Conservation (phyloP, 2,888 invertebrate genomes). For the Andrena camellia region DNA sequence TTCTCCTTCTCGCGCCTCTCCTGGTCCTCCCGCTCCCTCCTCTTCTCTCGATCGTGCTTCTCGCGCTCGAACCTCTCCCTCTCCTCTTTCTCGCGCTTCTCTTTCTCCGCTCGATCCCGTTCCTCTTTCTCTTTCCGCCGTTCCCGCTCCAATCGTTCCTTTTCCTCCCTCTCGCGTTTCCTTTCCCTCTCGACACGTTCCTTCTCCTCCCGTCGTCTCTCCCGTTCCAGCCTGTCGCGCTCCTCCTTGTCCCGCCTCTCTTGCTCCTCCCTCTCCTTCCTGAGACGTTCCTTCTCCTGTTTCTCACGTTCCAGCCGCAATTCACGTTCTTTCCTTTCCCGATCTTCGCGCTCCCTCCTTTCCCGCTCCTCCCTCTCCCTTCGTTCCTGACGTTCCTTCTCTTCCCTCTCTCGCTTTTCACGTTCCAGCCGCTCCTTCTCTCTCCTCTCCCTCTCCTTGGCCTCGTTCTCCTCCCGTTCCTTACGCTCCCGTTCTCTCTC, state of each 20-base stretch:
- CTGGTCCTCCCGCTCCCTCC: constrained; percentile 83
- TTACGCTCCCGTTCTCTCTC: constrained; percentile 77
- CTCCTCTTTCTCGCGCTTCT: constrained; percentile 80
- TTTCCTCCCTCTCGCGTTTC: constrained; percentile 80
- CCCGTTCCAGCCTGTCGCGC: constrained; percentile 74
- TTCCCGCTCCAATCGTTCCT: constrained; percentile 82
- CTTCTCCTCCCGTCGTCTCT: constrained; percentile 82
- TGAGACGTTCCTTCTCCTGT: constrained; percentile 79
- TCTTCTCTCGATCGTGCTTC: constrained; percentile 82
- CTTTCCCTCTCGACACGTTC: constrained; percentile 83
- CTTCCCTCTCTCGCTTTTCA: constrained; percentile 75
- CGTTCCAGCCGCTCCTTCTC: constrained; percentile 80
- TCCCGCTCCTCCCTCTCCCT: constrained; percentile 76
- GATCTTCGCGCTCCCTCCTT: constrained; percentile 77
- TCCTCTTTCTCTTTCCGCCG: constrained; percentile 84
- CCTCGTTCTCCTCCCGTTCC: constrained; percentile 80
- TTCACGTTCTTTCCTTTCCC: constrained; percentile 77
- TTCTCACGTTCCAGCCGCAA: constrained; percentile 77
- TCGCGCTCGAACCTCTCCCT: constrained; percentile 84
- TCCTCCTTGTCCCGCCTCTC: constrained; percentile 80
- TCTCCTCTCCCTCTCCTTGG: constrained; percentile 80
- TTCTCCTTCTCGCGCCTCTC: constrained; percentile 84
- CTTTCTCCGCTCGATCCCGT: constrained; percentile 77
- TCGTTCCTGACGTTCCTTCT: constrained; percentile 76
- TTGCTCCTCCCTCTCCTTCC: constrained; percentile 79